A percentile compares a stretch with the other conserved stretches of the same genome.
These are phyloP conservation scores for Dolomedes plantarius DNA, from an alignment of 2,888 invertebrate genomes.

Conservation along the genomic window DNA sequence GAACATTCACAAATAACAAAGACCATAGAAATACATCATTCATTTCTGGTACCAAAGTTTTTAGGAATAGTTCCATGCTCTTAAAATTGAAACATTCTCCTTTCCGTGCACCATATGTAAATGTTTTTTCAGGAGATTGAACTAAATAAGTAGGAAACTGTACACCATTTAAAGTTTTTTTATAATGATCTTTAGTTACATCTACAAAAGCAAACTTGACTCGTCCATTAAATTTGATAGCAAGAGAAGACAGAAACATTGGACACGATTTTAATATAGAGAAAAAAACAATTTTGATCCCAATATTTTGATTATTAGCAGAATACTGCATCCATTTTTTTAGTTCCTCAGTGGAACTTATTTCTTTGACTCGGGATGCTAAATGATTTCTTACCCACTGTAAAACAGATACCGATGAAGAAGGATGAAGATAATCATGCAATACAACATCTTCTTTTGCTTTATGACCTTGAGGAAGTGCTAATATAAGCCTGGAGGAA, in stretches of 20 bases:
- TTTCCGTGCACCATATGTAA: conserved; percentile 77
- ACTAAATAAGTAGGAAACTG: conserved; percentile 77
- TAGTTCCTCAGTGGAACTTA: conserved; percentile 76
- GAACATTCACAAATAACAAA: conserved; percentile 78
- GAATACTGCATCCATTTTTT: conserved; percentile 76
- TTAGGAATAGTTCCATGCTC: conserved; percentile 78
- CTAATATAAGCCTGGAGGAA: conserved; percentile 78
- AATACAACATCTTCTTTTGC: conserved; percentile 78
- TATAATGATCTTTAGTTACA: conserved; percentile 55
- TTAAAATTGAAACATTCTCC: conserved; percentile 78
- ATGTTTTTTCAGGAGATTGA: conserved; percentile 77
- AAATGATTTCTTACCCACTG: conserved; percentile 78
- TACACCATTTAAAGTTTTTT: conserved; percentile 26
- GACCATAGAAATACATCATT: conserved; percentile 79
- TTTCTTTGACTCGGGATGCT: conserved; percentile 76
- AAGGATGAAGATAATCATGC: conserved; percentile 76
- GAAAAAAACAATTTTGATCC: conserved; percentile 77
- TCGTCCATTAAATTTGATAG: conserved; percentile 79
- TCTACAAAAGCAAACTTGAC: conserved; percentile 77
- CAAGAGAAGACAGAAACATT: conserved; percentile 79
- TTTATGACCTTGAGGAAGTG: conserved; percentile 78
- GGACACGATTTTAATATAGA: conserved; percentile 78
- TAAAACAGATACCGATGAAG: conserved; percentile 76
- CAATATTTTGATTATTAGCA: conserved; percentile 53
- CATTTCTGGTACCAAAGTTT: conserved; percentile 78